These are phyloP conservation scores for Triplophysa tibetana DNA, from an alignment of 2,113 vertebrate genomes.

Conservation along the genomic window DNA sequence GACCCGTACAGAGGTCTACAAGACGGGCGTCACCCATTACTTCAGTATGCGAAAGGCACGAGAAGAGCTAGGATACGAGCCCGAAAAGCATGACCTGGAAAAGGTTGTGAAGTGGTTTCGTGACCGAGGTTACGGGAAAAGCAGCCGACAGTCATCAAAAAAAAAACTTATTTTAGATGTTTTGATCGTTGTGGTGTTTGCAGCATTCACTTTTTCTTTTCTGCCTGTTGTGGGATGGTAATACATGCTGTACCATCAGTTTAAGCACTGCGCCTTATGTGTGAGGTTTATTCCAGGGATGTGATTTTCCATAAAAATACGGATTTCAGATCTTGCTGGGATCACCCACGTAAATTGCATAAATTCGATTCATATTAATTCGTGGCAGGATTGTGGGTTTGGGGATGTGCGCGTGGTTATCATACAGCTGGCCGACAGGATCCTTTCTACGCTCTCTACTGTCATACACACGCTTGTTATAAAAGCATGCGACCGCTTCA, in stretches of 20 bases:
- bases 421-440: too few species aligned
- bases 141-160: slow-evolving; percentile 29
- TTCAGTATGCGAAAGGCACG: slow-evolving; percentile 88
- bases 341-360: too few species aligned
- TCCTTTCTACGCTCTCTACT: too few species aligned
- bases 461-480: too few species aligned
- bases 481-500: too few species aligned
- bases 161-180: slow-evolving; percentile 60
- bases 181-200: slow-evolving; percentile 70
- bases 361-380: too few species aligned
- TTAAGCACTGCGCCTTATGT: neutral
- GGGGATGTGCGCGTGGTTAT: too few species aligned
- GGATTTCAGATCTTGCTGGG: too few species aligned
- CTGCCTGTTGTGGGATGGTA: slow-evolving; percentile 62
- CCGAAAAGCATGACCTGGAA: slow-evolving; percentile 75
- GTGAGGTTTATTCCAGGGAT: neutral
- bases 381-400: too few species aligned
- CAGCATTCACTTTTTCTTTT: slow-evolving; percentile 70
- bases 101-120: slow-evolving; percentile 89
- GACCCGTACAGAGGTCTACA: slow-evolving; percentile 91
- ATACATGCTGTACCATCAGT: neutral
- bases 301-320: too few species aligned
- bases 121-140: slow-evolving; percentile 76
- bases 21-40: slow-evolving; percentile 91
- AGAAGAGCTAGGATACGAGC: slow-evolving; percentile 83